phyloP scores from a whole-genome alignment of 2,888 invertebrate species.

The Drosophila infuscata region DNA sequence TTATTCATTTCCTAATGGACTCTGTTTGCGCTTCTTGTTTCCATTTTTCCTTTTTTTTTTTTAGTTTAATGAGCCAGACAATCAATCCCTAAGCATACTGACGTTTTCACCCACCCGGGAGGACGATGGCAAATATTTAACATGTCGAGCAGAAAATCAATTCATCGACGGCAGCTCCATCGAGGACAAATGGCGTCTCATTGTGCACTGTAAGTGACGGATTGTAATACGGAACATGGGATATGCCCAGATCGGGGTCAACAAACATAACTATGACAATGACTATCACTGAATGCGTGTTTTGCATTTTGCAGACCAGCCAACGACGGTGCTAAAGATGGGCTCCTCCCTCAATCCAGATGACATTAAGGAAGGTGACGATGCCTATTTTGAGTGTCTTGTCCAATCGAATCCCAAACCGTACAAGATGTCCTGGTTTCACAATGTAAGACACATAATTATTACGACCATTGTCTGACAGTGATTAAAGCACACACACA shows the following conservation, averaged over 20 bases:
- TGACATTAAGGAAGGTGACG: constrained; percentile 95
- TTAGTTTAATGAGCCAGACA: constrained; percentile 93
- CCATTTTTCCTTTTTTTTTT: constrained; percentile 38
- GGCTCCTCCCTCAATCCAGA: constrained; percentile 93
- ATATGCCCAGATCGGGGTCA: constrained; percentile 21
- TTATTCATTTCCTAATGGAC: constrained; percentile 82
- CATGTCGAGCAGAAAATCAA: constrained; percentile 95
- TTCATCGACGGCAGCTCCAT: constrained; percentile 92
- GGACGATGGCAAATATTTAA: constrained; percentile 95
- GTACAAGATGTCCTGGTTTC: constrained; percentile 94
- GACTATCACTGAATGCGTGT: neutral
- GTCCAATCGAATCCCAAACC: constrained; percentile 94
- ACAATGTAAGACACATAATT: constrained; percentile 89
- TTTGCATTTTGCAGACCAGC: constrained; percentile 90
- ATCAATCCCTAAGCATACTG: constrained; percentile 93
- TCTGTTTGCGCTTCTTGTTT: constrained; percentile 64
- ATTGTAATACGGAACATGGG: neutral
- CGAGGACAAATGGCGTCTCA: constrained; percentile 94
- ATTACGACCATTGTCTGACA: constrained; percentile 29
- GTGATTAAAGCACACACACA: constrained; percentile 15
- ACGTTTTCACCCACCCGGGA: constrained; percentile 93
- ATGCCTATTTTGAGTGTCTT: constrained; percentile 95
- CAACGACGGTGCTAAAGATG: constrained; percentile 92
- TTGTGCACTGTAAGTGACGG: constrained; percentile 93
- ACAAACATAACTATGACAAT: neutral